A percentile compares a stretch with the other conserved stretches of the same genome.
These are phyloP conservation scores for Siphlonurus alternatus DNA, from an alignment of 2,888 invertebrate species.

Conservation along the genomic window DNA sequence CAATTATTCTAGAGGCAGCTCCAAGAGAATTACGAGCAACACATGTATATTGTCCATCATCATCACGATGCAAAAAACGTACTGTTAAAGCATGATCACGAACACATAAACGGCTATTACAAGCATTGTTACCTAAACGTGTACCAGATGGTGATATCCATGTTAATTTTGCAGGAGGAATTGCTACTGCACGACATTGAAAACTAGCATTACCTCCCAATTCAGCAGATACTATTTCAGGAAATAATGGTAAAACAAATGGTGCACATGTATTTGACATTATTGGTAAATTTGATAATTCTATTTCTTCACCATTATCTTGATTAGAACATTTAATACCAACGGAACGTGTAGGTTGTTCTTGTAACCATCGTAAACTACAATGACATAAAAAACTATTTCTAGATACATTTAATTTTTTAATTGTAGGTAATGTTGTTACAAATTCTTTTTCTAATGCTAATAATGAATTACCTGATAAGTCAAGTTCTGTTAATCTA, in stretches of 20 bases:
- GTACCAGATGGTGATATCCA: constrained; percentile 13
- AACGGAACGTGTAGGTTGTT: constrained; percentile 5
- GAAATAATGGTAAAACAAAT: constrained; percentile 17
- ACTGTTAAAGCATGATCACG: constrained; percentile 14
- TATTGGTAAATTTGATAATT: constrained; percentile 7
- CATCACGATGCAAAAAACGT: constrained; percentile 15
- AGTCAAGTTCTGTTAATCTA: constrained; percentile 13
- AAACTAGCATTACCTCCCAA: constrained; percentile 16
- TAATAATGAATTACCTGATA: constrained; percentile 15
- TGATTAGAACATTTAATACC: neutral
- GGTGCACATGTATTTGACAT: constrained; percentile 14
- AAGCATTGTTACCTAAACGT: constrained; percentile 12
- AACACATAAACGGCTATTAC: constrained; percentile 13
- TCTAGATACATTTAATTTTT: constrained; percentile 13
- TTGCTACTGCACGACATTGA: constrained; percentile 16
- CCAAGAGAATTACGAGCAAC: constrained; percentile 14
- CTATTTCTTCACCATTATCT: constrained; percentile 6
- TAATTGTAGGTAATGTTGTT: constrained; percentile 8
- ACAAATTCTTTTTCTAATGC: constrained; percentile 14
- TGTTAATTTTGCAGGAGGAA: constrained; percentile 12
- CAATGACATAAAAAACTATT: constrained; percentile 18
- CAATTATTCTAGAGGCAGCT: constrained; percentile 13
- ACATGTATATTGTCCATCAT: constrained; percentile 16
- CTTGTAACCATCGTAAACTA: constrained; percentile 16
- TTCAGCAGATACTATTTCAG: constrained; percentile 10